phyloP scores from a whole-genome alignment of 2,797 vertebrate species.

The Tragelaphus eurycerus region DNA sequence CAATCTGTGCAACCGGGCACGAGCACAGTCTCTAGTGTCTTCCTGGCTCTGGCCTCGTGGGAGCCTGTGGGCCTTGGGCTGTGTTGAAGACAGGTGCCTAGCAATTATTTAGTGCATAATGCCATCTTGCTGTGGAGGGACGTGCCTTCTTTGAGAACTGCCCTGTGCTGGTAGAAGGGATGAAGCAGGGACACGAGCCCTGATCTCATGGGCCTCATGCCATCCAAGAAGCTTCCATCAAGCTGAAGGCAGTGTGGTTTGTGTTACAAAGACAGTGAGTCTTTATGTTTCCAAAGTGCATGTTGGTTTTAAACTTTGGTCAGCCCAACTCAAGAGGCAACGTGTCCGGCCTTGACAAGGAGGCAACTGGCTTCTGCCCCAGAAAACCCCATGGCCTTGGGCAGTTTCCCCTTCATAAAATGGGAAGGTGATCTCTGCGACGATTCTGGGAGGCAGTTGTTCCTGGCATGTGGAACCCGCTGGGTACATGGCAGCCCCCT shows the following conservation, averaged over 20 bases:
- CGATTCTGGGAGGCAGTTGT: neutral
- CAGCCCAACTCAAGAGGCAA: neutral
- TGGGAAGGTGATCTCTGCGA: neutral
- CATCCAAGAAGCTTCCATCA: neutral
- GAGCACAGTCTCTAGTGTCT: neutral
- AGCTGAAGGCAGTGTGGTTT: neutral
- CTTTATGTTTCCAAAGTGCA: neutral
- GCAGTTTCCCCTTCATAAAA: neutral
- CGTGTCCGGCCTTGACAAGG: neutral
- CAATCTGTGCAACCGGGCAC: neutral
- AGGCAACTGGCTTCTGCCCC: neutral
- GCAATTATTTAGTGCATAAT: accelerated
- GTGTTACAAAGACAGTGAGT: neutral
- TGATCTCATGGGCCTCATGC: neutral
- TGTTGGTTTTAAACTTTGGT: neutral
- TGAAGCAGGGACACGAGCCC: neutral
- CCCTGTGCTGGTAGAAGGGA: neutral
- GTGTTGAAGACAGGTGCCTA: neutral
- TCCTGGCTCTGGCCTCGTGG: neutral
- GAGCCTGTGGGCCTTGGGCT: neutral
- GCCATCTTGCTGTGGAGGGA: neutral
- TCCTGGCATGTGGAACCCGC: neutral
- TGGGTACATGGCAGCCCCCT: accelerated
- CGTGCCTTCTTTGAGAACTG: neutral
- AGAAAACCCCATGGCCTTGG: neutral